Base-by-base conservation (phyloP, 2,797 vertebrate genomes). In the Hippoglossus hippoglossus region DNA sequence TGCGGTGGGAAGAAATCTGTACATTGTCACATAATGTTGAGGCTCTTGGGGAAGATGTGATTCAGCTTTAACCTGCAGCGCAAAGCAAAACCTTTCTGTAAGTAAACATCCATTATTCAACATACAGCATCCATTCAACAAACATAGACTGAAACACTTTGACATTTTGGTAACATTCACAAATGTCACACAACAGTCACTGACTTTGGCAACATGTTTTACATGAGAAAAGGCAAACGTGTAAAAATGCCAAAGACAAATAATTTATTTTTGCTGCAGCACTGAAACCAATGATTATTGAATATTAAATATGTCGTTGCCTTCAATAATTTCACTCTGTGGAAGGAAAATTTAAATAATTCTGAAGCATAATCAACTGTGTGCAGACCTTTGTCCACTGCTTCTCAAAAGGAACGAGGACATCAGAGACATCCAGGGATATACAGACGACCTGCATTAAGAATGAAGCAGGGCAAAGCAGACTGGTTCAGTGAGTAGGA, bases 301-400 rank as follows among this genome's bases (percentile, higher is more conserved):
- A 77, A 60, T 47, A 41, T 22, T 21, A 49, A 72, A 73, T 36
- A 25, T 46, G 47, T 59, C 3, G 50, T 73, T 58, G 66, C 28
- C 31, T 56, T 56, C 55, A 56, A 61, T n/a, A 8, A 63, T 36
- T 49, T 68, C 49, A 60, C 26, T 63, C 26, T 53, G 64, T 70
- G 21, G 73, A 41, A 39, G 11, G 9, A 39, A 13, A 39, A 39
- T 3, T 25, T 65, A 73, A 65, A 80, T 15, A 71, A 70, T 60
- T 77, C 57, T 62, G 64, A 70, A 55, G 36, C 28, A 68, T 54
- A 63, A 49, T 75, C 22, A 59, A 16, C 34, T 55, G 24, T n/a
- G 6, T n/a, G 53, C 52, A 41, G 59, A 18, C 36, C 2, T 63
- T 34, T 26, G 49, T 79, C 63, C 51, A 62, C 16, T 51, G 4